These are phyloP conservation scores for Dorcus parallelipipedus DNA, from an alignment of 2,888 invertebrate genomes.

Conservation along the genomic window DNA sequence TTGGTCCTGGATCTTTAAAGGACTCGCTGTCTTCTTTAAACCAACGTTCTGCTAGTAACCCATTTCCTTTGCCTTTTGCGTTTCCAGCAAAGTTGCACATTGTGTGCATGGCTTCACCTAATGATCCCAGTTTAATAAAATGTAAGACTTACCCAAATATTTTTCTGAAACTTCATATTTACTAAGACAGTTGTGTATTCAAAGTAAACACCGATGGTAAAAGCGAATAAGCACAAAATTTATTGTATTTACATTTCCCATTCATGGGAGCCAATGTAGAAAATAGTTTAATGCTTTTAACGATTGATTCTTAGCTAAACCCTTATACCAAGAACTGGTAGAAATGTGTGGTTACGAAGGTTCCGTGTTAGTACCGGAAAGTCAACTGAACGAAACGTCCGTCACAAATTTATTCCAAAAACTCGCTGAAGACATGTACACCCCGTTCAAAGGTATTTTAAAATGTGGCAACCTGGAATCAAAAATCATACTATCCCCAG, in stretches of 20 bases:
- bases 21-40: slow-evolving; percentile 54
- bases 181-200: too few relatives aligned
- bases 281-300: too few relatives aligned
- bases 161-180: too few relatives aligned
- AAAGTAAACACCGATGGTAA: too few relatives aligned
- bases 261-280: too few relatives aligned
- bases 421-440: slow-evolving; percentile 69
- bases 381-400: slow-evolving; percentile 41
- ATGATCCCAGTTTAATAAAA: slow-evolving; percentile 56
- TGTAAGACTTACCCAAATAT: slow-evolving; percentile 30
- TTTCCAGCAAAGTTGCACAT: slow-evolving; percentile 79
- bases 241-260: too few relatives aligned
- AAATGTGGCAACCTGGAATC: slow-evolving; percentile 75
- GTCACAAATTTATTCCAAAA: slow-evolving; percentile 60
- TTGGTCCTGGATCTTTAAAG: slow-evolving; percentile 62
- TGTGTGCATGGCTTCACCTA: slow-evolving; percentile 65
- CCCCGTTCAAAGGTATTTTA: slow-evolving; percentile 67
- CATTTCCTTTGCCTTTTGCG: slow-evolving; percentile 72
- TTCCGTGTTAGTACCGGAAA: slow-evolving; percentile 57
- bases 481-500: slow-evolving; percentile 68
- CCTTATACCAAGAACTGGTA: slow-evolving; percentile 75
- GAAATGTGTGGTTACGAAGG: slow-evolving; percentile 72
- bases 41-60: slow-evolving; percentile 48
- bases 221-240: too few relatives aligned
- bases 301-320: slow-evolving; percentile 53